Base-by-base conservation (phyloP, 2,113 vertebrate genomes). In the Ochotona curzoniae region DNA sequence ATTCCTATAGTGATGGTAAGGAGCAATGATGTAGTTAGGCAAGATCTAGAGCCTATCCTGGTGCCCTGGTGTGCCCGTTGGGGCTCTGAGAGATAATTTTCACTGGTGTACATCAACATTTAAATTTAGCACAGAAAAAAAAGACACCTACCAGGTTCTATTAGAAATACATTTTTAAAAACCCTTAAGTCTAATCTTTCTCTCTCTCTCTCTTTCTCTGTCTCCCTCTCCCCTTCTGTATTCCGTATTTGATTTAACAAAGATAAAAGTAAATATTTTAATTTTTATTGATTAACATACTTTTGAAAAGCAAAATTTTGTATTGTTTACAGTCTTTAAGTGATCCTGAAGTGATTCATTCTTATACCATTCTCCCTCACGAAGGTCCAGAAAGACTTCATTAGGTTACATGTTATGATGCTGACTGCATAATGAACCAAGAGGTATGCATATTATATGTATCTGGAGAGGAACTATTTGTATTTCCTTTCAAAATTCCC, bases 251-350 rank as follows among this genome's bases (percentile, higher is more conserved):
- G 38, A 44, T 44, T 44, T 44, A 44, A 44, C 6, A 57, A 57
- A 90, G 78, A 30, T 84, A 78, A 91, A 91, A 26, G 49, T 78
- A 61, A 83, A 94, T 94, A 49, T 23, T 25, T 64, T 80, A 87
- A 69, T 87, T 2, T 85, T 7, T 63, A 3, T 10, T 51, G 47
- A 76, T 3, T 0, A 93, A 82, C 8, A 21, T 18, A n/a, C 71
- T 89, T 63, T 94, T 69, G 3, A 61, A 80, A 87, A 61, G 17
- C 12, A 61, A 71, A 81, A 44, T 66, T 70, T 70, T 90, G 30
- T 85, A 57, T 38, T 82, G 0, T 2, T 82, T 8, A 23, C 6
- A 14, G 75, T 61, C 30, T 38, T 8, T 28, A 51, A 54, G 51
- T 20, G 11, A 57, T 57, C 14, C 54, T 57, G 14, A 57, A 9